phyloP scores from a whole-genome alignment of 2,113 vertebrate genomes.

The Muntiacus muntjak region DNA sequence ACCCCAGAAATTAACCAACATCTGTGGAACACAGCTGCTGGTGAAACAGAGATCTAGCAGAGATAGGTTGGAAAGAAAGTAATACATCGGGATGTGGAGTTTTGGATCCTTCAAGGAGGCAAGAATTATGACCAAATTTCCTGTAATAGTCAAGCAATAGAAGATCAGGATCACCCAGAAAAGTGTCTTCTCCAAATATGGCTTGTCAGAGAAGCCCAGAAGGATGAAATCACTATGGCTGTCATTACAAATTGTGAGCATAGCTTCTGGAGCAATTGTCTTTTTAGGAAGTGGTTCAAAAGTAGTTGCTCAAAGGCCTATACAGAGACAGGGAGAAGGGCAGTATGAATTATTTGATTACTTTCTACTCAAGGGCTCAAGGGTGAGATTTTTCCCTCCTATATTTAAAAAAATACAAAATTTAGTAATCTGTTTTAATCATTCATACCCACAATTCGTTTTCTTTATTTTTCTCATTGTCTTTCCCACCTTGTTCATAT shows the following conservation, averaged over 20 bases:
- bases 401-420: not conserved
- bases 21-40: conserved; percentile 55
- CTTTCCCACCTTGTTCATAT: not conserved
- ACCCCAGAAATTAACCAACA: conserved; percentile 40
- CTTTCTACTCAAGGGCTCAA: not conserved
- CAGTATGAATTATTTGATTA: not conserved
- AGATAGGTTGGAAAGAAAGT: conserved; percentile 62
- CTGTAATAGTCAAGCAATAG: conserved; percentile 49
- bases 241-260: conserved; percentile 18
- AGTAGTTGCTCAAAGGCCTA: not conserved
- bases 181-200: conserved; percentile 42
- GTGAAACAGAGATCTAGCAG: conserved; percentile 54
- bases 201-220: conserved; percentile 48
- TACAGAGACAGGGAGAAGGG: not conserved
- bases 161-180: conserved; percentile 47
- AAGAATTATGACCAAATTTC: conserved; percentile 52
- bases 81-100: conserved; percentile 52
- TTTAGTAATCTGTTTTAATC: not conserved
- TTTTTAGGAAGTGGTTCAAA: not conserved
- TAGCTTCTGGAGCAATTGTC: not conserved
- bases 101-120: conserved; percentile 46
- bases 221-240: conserved; percentile 48
- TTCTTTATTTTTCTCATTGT: not conserved
- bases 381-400: not conserved
- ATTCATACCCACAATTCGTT: not conserved